These are phyloP conservation scores for Acrocephalus kingi DNA, from an alignment of 2,113 vertebrate genomes.

Conservation along the genomic window DNA sequence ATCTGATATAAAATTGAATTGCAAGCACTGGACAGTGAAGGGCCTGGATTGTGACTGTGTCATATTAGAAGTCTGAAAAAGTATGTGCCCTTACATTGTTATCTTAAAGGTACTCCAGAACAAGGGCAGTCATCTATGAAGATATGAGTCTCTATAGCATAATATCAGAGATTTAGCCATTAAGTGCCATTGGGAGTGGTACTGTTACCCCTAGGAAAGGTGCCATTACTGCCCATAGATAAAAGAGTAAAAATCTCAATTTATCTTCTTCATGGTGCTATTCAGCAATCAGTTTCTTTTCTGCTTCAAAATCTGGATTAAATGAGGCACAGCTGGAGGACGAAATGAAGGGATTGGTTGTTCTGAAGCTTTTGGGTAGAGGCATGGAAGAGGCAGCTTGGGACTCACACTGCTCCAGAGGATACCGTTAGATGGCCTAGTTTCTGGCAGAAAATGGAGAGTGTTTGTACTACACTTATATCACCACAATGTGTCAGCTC, in stretches of 20 bases:
- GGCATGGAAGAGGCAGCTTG: background rate
- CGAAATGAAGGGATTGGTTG: background rate
- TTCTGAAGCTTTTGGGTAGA: background rate
- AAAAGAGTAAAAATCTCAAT: slow-evolving; percentile 28
- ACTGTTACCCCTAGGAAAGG: background rate
- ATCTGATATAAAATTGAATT: background rate
- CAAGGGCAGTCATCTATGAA: background rate
- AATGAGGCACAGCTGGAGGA: background rate
- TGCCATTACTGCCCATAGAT: background rate
- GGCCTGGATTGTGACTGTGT: background rate
- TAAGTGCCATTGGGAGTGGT: background rate
- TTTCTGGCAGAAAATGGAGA: background rate
- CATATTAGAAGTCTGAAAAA: background rate
- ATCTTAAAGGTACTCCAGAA: background rate
- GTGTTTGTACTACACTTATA: background rate
- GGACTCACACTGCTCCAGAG: background rate
- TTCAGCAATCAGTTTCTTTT: slow-evolving; percentile 46
- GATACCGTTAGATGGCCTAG: background rate
- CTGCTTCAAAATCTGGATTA: background rate
- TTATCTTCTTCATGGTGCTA: slow-evolving; percentile 1
- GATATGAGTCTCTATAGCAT: background rate
- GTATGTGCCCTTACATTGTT: background rate
- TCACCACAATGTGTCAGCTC: background rate
- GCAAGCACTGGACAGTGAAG: background rate
- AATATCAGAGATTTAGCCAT: slow-evolving; percentile 16